Base-by-base conservation (phyloP, 2,888 invertebrate genomes). In the Acrocera orbiculus region DNA sequence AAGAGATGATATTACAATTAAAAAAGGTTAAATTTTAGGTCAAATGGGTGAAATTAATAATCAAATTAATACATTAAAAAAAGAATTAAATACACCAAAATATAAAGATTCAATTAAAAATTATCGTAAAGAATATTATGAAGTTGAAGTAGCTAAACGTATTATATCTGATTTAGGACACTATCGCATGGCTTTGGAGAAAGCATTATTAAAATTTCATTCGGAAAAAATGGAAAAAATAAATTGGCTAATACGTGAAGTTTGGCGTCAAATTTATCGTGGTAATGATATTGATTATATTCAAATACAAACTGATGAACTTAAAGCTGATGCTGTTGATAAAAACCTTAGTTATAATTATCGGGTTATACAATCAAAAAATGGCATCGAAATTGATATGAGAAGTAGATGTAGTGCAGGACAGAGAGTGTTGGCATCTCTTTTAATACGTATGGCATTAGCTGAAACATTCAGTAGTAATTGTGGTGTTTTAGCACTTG, bases 261-360 rank as follows among this genome's bases (percentile, higher is more conserved):
- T 68, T 30, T 90, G 89, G 89, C 62, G 70, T 16, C 56, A 65
- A 27, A 74, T 80, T 32, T 85, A 85, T 53, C 67, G 66, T 8
- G 92, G 92, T n/a, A 83, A 80, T 48, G 98, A 99, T 57, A 93
- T 96, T 43, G 92, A 93, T 50, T 83, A 81, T 37, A 93, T 98
- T 49, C 80, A 89, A 62, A 92, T 98, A 39, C 69, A 75, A 63
- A 75, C 83, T 37, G 72, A 80, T 46, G 69, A 71, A 40, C 37
- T 36, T 23, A 53, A 55, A 37, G 51, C 49, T 9, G 43, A 52
- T 4, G 34, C 52, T 2, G 45, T 53, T 2, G 53, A 54, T 42
- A 49, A 51, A 1, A 53, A 51, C 17, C 52, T 66, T 40, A 50
- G 49, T 27, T 63, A 60, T 32, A 66, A 62, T 60, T 87, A 78